These are phyloP conservation scores for Lissocephala sabroskyi DNA, from an alignment of 2,888 invertebrate species.

Conservation along the genomic window DNA sequence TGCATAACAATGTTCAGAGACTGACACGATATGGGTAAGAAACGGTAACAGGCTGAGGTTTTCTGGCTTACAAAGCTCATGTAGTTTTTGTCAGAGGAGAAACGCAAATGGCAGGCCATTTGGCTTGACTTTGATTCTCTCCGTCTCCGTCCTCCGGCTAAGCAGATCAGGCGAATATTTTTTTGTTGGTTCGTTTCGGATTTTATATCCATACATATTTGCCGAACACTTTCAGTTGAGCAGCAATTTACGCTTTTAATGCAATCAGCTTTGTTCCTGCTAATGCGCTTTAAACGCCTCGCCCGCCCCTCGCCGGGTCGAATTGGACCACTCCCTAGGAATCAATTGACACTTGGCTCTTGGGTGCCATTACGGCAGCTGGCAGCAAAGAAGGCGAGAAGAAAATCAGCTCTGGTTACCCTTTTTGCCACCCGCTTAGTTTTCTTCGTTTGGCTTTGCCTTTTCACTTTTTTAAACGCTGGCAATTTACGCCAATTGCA, in stretches of 20 bases:
- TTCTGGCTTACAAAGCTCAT: no score
- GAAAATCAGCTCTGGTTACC: background rate
- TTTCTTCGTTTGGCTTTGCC: background rate
- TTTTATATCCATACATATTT: conserved; percentile 30
- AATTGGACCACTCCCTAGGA: conserved; percentile 21
- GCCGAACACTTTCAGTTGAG: conserved; percentile 42
- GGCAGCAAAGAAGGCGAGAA: conserved; percentile 17
- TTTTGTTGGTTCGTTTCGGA: conserved; percentile 5
- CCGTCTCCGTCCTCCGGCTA: no score
- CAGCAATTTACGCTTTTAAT: conserved; percentile 47
- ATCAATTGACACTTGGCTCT: conserved; percentile 54
- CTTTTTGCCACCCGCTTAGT: conserved; percentile 1
- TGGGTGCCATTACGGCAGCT: conserved; percentile 29
- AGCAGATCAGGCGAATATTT: no score
- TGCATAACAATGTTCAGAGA: no score
- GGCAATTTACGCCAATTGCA: conserved; percentile 55
- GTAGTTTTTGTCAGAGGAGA: no score
- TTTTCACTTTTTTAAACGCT: conserved; percentile 34
- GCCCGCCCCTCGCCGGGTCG: background rate
- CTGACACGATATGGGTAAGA: no score
- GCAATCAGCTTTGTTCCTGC: conserved; percentile 41
- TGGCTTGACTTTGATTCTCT: no score
- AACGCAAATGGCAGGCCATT: no score
- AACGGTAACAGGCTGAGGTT: no score
- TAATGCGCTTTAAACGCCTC: conserved; percentile 36